Base-by-base conservation (phyloP, 2,797 vertebrate species). In the Phrynocephalus guinanensis region DNA sequence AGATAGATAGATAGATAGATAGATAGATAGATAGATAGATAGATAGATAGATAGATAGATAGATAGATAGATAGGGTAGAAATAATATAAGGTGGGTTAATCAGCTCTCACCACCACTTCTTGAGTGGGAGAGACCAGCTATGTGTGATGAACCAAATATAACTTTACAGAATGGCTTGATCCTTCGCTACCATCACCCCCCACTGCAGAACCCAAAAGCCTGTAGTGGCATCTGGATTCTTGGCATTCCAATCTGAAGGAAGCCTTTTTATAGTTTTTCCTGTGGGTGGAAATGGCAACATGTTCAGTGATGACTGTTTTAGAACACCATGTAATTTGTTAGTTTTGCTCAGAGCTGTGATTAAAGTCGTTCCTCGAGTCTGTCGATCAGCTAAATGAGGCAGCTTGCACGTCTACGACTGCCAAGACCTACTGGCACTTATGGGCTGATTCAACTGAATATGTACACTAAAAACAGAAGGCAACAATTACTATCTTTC, bases 191-290 rank as follows among this genome's bases (percentile, higher is more conserved):
- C 80, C 80, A 88, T 82, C 87, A 83, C 92, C 93, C 60, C 60
- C 92, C 94, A 94, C 87, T 95, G 89, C 92, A 86, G 83, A 92
- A 82, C 88, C 91, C 3, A 60, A 95, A 44, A 94, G 94, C 94
- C 91, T 86, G 89, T 88, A 70, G 9, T 95, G 96, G 94, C 95
- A 96, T 97, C 96, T 96, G 96, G 90, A 95, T 94, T 94, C 91
- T 90, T 96, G 95, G 96, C 95, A 94, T 90, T 95, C 94, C 95
- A 95, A 95, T 96, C 94, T 96, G 95, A 94, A 96, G 93, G 90
- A 48, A 89, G 93, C 90, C 95, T 97, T 97, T 97, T 97, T 97
- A 96, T 96, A 97, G 96, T 71, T 89, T 18, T 84, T 77, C 84
- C 71, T 72, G 97, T 97, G 95, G 96, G 97, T 95, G 96, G 95